Percentiles rank a stretch among this genome's conserved stretches.
These are phyloP conservation scores for Spongilla lacustris DNA, from an alignment of 37 sponge, comb jelly and placozoan genomes.

Conservation along the genomic window DNA sequence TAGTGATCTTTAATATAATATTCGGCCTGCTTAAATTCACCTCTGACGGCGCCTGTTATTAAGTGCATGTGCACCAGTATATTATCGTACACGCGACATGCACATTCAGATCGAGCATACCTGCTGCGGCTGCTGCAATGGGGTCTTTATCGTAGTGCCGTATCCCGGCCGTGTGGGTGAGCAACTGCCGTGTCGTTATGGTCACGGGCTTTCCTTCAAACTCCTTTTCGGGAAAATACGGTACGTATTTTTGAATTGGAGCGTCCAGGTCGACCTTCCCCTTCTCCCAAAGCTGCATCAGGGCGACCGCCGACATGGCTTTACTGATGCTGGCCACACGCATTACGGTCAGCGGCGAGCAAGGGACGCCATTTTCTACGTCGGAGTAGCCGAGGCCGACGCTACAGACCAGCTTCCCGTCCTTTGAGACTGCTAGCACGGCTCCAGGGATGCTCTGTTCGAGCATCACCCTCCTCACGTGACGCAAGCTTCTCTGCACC, in stretches of 20 bases:
- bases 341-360: constrained; percentile 69
- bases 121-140: background rate
- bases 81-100: too few relatives aligned
- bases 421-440: constrained; percentile 55
- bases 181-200: constrained; percentile 72
- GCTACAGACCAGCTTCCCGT: constrained; percentile 74
- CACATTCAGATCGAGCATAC: background rate
- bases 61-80: background rate
- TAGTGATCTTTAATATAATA: constrained; percentile 66
- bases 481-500: background rate
- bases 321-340: constrained; percentile 95
- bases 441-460: constrained; percentile 76
- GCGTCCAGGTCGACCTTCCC: constrained; percentile 84
- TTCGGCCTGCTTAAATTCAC: constrained; percentile 39
- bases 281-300: constrained; percentile 72
- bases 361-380: constrained; percentile 79
- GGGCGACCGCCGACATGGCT: constrained; percentile 75
- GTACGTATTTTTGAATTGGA: constrained; percentile 79
- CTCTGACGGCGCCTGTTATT: background rate
- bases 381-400: constrained; percentile 79
- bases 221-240: constrained; percentile 70
- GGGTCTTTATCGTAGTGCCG: constrained; percentile 67
- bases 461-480: constrained; percentile 38
- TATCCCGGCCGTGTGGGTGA: constrained; percentile 81
- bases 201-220: constrained; percentile 62